Conservation (phyloP, 2,797 vertebrate genomes). For the Gadopsis marmoratus region DNA sequence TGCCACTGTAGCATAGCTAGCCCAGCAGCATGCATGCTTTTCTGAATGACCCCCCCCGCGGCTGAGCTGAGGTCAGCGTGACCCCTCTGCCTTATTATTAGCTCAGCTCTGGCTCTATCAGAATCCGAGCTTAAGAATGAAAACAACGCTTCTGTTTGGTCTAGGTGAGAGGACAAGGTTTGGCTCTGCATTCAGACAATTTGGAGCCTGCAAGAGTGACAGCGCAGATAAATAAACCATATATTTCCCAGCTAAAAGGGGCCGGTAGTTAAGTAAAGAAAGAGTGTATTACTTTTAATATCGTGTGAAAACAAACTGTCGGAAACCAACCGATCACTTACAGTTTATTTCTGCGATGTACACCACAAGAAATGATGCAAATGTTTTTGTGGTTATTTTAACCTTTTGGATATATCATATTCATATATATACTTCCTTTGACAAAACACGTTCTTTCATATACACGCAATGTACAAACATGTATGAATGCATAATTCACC, state of each 20-base stretch:
- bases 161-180: conserved; percentile 68
- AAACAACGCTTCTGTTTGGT: conserved; percentile 81
- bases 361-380: conserved; percentile 52
- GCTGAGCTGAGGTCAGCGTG: conserved; percentile 63
- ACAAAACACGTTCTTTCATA: conserved; percentile 33
- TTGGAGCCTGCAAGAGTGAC: conserved; percentile 53
- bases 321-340: conserved; percentile 20
- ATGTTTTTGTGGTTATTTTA: conserved; percentile 50
- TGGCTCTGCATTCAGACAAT: conserved; percentile 49
- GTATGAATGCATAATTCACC: not conserved
- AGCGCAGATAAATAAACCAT: conserved; percentile 70
- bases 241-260: conserved; percentile 48
- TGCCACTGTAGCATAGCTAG: conserved; percentile 56
- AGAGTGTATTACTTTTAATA: conserved; percentile 52
- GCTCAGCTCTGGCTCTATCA: conserved; percentile 69
- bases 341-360: conserved; percentile 35
- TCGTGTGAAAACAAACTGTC: conserved; percentile 65
- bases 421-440: conserved; percentile 10
- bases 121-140: conserved; percentile 69
- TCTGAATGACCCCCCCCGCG: conserved; percentile 59
- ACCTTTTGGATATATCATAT: conserved; percentile 27
- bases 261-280: conserved; percentile 54
- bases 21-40: conserved; percentile 31
- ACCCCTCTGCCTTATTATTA: conserved; percentile 78
- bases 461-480: conserved; percentile 12